Conservation (phyloP, 2,888 invertebrate species). For the Diloba caeruleocephala region DNA sequence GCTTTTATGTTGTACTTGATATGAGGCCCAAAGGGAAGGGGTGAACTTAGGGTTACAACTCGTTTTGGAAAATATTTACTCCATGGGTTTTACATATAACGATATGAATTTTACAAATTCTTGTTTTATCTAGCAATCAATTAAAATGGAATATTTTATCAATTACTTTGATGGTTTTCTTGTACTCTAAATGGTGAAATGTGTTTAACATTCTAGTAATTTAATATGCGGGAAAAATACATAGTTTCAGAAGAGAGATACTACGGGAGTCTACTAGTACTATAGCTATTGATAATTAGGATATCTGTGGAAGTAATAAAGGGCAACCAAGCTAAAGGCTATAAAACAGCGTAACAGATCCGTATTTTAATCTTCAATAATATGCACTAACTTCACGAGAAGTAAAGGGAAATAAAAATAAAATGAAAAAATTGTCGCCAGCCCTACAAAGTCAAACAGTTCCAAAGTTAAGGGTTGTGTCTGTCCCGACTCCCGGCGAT, state of each 20-base stretch:
- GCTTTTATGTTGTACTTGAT: conserved; percentile 82
- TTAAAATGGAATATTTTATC: neutral
- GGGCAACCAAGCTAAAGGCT: neutral
- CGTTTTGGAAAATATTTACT: neutral
- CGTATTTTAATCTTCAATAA: neutral
- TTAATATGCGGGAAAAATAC: no score
- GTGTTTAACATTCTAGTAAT: no score
- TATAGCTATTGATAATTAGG: neutral
- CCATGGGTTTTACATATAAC: no score
- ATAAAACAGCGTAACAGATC: neutral
- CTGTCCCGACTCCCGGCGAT: conserved; percentile 54
- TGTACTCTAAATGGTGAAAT: neutral
- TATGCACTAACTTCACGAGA: no score
- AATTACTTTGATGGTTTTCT: neutral
- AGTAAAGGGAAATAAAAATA: no score
- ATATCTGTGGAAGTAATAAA: neutral
- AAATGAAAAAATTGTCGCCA: conserved; percentile 38
- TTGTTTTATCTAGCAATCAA: no score
- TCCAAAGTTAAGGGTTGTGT: conserved; percentile 77
- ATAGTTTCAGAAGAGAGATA: no score
- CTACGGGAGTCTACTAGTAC: no score
- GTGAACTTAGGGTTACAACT: conserved; percentile 72
- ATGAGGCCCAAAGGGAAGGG: conserved; percentile 73
- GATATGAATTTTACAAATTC: no score
- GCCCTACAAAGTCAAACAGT: conserved; percentile 73